phyloP scores from a whole-genome alignment of 92 coral and sea anemone genomes.

The Montipora capitata region DNA sequence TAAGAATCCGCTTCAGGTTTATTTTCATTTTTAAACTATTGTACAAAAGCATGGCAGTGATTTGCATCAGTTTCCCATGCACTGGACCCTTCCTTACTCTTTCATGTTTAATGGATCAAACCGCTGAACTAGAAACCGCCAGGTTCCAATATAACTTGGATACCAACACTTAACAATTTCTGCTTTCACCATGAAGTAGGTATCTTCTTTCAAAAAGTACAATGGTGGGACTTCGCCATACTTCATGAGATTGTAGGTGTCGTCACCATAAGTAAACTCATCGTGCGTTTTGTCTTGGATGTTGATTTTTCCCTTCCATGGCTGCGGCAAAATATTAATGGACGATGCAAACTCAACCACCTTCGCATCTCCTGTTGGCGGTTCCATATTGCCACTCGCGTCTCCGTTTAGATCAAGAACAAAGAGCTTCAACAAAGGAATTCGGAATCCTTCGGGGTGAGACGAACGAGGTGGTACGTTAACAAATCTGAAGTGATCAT shows the following conservation, averaged over 20 bases:
- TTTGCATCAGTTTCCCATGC: no score
- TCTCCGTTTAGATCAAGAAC: slow-evolving; percentile 10
- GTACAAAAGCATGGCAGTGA: no score
- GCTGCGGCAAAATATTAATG: no score
- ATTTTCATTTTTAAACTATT: no score
- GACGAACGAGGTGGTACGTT: slow-evolving; percentile 16
- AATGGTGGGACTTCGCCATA: no score
- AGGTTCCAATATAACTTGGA: neutral
- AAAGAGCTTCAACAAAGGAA: neutral
- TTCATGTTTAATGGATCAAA: neutral
- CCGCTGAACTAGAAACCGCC: neutral
- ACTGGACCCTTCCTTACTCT: neutral
- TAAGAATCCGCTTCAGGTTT: no score
- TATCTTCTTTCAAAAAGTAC: no score
- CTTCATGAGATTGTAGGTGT: no score
- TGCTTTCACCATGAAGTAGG: no score
- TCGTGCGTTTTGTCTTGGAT: neutral
- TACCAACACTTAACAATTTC: neutral
- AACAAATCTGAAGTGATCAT: neutral
- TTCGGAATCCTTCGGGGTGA: neutral
- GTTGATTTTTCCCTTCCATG: neutral
- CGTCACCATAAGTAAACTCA: no score
- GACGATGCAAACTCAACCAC: slow-evolving; percentile 49
- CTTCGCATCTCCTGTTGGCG: neutral
- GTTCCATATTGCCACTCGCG: neutral